Base-by-base conservation (phyloP, 2,797 vertebrate species). In the Anas georgica region DNA sequence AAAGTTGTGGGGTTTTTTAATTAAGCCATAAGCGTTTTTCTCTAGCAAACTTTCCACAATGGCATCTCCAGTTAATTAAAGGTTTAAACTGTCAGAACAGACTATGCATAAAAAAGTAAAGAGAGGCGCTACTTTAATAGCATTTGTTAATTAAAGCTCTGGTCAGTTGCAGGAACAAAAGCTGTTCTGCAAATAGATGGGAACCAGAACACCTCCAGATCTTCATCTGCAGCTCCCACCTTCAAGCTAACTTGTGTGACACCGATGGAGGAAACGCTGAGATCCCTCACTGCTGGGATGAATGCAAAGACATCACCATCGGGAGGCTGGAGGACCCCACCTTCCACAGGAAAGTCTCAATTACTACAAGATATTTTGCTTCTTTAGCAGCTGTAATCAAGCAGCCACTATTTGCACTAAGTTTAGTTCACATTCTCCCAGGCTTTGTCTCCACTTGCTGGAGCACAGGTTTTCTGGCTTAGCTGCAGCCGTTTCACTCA, bases 1-100 rank as follows among this genome's bases (percentile, higher is more conserved):
- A 96, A 95, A 96, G 48, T 25, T 48, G 48, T 48, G 74, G 84
- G 90, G 77, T 74, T 96, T 97, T 97, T 97, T 96, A 98, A 98
- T 98, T 98, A 97, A 98, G 96, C 83, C 4, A 5, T 83, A 91
- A 95, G 87, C 50, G 46, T 91, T 97, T 89, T 97, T 96, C 87
- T 95, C 95, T 90, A 95, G 96, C 91, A 97, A 97, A 97, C 95
- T 96, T 98, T 97, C 96, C 91, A 94, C 8, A 22, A 97, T 95
- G 96, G 92, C 95, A 92, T 96, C 97, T 95, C 95, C 92, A 94
- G 94, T 97, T 98, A 98, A 98, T 98, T 98, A 97, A 97, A 96
- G 50, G 93, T 97, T 97, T 97, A 96, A 95, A 96, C 93, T 96
- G 91, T 97, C 96, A 96, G 96, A 85, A 97, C 75, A 56, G 86